Evolutionary conservation across 2,888 invertebrate genomes (phyloP), one percentile per base, ranked within the genome.

Genomic region (Actias luna): DNA sequence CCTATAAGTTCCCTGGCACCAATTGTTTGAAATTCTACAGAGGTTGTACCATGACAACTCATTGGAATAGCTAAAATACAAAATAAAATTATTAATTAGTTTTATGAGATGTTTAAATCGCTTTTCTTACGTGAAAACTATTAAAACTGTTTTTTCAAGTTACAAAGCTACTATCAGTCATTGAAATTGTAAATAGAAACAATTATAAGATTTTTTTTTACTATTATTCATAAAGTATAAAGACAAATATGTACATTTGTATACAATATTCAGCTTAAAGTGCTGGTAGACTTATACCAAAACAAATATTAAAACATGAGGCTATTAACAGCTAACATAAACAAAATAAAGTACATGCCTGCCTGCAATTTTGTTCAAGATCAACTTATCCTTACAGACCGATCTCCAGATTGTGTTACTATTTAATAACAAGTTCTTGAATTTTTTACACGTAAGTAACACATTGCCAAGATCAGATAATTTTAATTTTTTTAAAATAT

Each of bases 11-110:
- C 89, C 92, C 67, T 79, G 79, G 66, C 82, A 75, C 92, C 92
- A 92, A 67, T 91, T 91, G 64, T 79, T 69, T 62, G 90, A 88
- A 65, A 88, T 78, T 69, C 87, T 80, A 68, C 82, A 85, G 65
- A 73, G 80, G 61, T 85, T 72, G 65, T 87, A 89, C 73, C 79
- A 81, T 22, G 78, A 79, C 25, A 69, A 58, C 18, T 50, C 29
- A 58, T 64, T n/a, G 78, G 80, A 68, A 60, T 77, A 72, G 67
- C 61, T 62, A 58, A 42, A 61, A 61, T 27, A 55, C 18, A 22
- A 22, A 39, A 29, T 25, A 52, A 7, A 35, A 31, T 25, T n/a
- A 18, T 25, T 27, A 12, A 52, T 25, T 1, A 16, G 14, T 8
- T 29, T 22, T 29, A 31, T 14, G 8, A 31, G 12, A 42, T 60